These are phyloP conservation scores for Andrena haemorrhoa DNA, from an alignment of 2,888 invertebrate genomes.

Conservation along the genomic window DNA sequence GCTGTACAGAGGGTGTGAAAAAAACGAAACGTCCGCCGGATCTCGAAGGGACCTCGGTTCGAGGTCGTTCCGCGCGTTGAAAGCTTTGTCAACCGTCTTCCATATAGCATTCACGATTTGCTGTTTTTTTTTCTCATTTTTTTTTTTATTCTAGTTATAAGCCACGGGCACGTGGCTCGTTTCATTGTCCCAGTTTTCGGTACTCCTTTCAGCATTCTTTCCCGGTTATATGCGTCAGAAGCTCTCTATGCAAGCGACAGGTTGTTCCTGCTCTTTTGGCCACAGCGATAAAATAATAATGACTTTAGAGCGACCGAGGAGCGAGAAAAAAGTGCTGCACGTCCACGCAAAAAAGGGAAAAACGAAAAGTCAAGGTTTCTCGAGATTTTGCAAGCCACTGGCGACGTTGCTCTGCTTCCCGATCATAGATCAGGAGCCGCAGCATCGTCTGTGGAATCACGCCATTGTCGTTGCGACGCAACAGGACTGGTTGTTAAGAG, in stretches of 20 bases:
- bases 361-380: background rate
- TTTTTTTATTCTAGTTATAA: background rate
- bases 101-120: constrained; percentile 14
- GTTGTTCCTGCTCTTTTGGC: constrained; percentile 52
- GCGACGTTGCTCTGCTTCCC: background rate
- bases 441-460: constrained; percentile 47
- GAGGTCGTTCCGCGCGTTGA: constrained; percentile 49
- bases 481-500: background rate
- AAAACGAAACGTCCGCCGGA: constrained; percentile 17
- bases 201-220: constrained; percentile 12
- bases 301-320: constrained; percentile 29
- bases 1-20: constrained; percentile 66
- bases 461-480: constrained; percentile 64
- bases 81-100: constrained; percentile 57
- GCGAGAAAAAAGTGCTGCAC: constrained; percentile 50
- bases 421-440: background rate
- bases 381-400: constrained; percentile 16
- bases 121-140: background rate
- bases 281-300: constrained; percentile 49
- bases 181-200: background rate
- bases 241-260: constrained; percentile 74
- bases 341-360: constrained; percentile 8
- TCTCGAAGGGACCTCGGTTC: constrained; percentile 58
- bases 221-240: constrained; percentile 57
- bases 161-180: background rate